Evolutionary conservation across 2,797 vertebrate genomes (phyloP), one percentile per base, ranked within the genome.

Genomic region (Tangara arthus): DNA sequence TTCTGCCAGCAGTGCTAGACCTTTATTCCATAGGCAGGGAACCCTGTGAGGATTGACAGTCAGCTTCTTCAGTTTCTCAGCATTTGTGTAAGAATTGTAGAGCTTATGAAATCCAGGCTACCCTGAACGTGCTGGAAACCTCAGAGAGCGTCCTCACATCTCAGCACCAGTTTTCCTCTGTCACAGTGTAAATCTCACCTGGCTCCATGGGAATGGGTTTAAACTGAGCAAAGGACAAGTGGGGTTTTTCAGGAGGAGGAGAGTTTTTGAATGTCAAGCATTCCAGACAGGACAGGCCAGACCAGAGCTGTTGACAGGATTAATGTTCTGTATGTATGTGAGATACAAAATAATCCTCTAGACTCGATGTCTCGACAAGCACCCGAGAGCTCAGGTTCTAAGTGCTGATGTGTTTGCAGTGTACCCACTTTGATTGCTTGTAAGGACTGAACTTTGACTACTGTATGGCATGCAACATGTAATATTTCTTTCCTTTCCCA

Each of bases 401-500:
- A 96, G 97, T 77, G 91, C 82, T 80, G 84, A 81, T 65, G 52
- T 94, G 90, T 96, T 94, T 97, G 97, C 95, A 84, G 94, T 72
- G 94, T 70, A 56, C 87, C 77, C 18, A 1, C 27, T 92, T 76
- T 83, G 89, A 78, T 94, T 94, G 94, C 95, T 95, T 96, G 86
- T 95, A 88, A 97, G 93, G 78, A 96, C 96, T 97, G 92, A 97
- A 91, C 90, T 97, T 75, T 96, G 69, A 90, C 78, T 96, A 89
- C 93, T 97, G 87, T 97, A 68, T 97, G 91, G 97, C 98, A 96
- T 98, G 97, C 57, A 60, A 60, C 57, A 28, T 98, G 95, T 98
- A 98, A 98, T 97, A 94, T 98, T 97, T 98, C 98, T 98, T 97
- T 98, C 98, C 98, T 98, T 98, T 98, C 98, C 98, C 98, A 97